A percentile compares a stretch with the other conserved stretches of the same genome.
phyloP scores from a whole-genome alignment of 2,797 vertebrate species.

The Cheirogaleus major region DNA sequence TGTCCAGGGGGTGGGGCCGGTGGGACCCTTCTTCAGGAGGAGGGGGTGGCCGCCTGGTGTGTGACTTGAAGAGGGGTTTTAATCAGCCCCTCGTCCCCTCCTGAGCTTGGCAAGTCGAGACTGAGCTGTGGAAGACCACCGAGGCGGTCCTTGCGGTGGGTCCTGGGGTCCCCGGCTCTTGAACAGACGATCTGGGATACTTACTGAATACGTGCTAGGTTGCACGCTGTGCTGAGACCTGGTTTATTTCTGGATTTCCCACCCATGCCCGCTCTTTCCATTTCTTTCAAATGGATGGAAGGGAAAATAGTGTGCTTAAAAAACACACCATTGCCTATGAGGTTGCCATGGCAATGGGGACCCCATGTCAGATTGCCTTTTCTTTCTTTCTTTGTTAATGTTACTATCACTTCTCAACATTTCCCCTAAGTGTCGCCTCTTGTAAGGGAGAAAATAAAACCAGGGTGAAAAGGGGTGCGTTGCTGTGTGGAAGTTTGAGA shows the following conservation, averaged over 20 bases:
- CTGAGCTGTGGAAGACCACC: background rate
- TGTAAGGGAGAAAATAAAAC: background rate
- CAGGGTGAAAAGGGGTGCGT: background rate
- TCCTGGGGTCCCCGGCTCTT: background rate
- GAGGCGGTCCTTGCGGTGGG: background rate
- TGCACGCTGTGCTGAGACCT: too few relatives aligned
- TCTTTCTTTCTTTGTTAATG: slow-evolving; percentile 36
- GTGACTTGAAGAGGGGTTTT: background rate
- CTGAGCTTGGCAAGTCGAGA: background rate
- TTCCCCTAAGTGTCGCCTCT: slow-evolving; percentile 25
- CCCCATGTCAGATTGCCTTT: slow-evolving; percentile 27
- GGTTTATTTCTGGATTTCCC: background rate
- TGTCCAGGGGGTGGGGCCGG: background rate
- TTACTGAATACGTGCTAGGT: background rate
- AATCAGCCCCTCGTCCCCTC: background rate
- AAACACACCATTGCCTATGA: slow-evolving; percentile 62
- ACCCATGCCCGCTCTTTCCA: background rate
- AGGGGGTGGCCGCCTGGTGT: background rate
- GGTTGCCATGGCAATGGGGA: slow-evolving; percentile 76
- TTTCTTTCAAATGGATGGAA: background rate
- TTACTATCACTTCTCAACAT: slow-evolving; percentile 33
- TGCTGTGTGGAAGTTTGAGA: background rate
- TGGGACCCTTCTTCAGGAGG: background rate
- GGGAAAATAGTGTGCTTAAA: background rate
- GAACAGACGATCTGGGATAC: background rate